Evolutionary conservation across 2,888 invertebrate genomes (phyloP).

Genomic region (Tinea pellionella): DNA sequence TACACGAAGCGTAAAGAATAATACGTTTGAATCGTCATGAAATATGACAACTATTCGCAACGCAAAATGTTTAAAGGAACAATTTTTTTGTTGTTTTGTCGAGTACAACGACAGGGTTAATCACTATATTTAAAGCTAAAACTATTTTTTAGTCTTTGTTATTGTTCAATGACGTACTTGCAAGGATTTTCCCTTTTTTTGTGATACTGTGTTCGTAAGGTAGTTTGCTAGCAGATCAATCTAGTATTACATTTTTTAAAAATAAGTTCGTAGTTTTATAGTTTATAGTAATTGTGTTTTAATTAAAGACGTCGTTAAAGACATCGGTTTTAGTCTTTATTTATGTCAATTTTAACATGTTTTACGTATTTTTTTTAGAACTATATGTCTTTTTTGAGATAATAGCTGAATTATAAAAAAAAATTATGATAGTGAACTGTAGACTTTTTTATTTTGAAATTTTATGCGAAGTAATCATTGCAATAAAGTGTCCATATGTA

Average conservation of each 20-base stretch:
- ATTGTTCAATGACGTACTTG: background rate
- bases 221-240: background rate
- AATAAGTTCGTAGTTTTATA: background rate
- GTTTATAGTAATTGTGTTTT: background rate
- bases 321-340: background rate
- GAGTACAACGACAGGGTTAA: background rate
- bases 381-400: too few relatives aligned
- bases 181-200: slow-evolving; percentile 5
- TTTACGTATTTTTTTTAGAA: too few relatives aligned
- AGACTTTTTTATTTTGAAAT: background rate
- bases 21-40: too few relatives aligned
- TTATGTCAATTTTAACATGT: background rate
- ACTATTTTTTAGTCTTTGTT: background rate
- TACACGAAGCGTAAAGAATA: too few relatives aligned
- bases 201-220: background rate
- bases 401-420: too few relatives aligned
- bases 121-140: background rate
- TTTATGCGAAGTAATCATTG: slow-evolving; percentile 35
- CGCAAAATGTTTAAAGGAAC: too few relatives aligned
- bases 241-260: slow-evolving; percentile 1
- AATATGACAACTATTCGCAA: too few relatives aligned
- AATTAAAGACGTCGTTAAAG: background rate
- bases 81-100: background rate
- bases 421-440: too few relatives aligned
- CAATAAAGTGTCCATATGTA: slow-evolving; percentile 41